phyloP scores from a whole-genome alignment of 2,113 vertebrate species.

The Hystrix brachyura region DNA sequence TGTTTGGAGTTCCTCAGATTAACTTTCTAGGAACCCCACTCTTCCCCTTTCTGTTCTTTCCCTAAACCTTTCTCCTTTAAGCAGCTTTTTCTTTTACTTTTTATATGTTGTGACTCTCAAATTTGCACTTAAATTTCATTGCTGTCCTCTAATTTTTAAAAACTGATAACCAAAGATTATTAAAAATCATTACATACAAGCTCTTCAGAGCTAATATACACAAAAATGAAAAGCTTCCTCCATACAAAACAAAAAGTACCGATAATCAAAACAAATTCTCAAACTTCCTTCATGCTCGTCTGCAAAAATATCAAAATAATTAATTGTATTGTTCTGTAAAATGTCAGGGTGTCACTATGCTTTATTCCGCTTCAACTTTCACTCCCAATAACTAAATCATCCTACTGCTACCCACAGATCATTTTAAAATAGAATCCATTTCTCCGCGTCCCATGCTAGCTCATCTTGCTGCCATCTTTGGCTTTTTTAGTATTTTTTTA shows the following conservation, averaged over 20 bases:
- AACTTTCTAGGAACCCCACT: neutral
- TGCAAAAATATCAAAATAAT: neutral
- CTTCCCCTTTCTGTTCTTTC: neutral
- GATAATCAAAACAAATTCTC: neutral
- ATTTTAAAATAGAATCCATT: neutral
- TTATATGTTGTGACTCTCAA: neutral
- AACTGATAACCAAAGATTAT: neutral
- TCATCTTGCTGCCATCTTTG: neutral
- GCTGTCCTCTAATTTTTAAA: neutral
- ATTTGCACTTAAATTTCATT: neutral
- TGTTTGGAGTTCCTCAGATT: neutral
- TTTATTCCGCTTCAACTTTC: neutral
- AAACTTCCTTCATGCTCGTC: too few relatives aligned
- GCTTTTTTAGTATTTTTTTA: neutral
- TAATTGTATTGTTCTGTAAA: neutral
- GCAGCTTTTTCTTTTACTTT: neutral
- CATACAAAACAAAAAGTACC: neutral
- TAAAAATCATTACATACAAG: neutral
- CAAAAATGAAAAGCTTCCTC: neutral
- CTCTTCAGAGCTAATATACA: neutral
- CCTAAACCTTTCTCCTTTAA: neutral
- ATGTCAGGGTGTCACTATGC: fast-evolving
- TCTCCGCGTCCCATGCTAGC: too few relatives aligned
- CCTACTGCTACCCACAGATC: fast-evolving
- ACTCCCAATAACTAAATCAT: neutral